phyloP scores from a whole-genome alignment of 2,113 vertebrate species.

The Percopsis transmontana region DNA sequence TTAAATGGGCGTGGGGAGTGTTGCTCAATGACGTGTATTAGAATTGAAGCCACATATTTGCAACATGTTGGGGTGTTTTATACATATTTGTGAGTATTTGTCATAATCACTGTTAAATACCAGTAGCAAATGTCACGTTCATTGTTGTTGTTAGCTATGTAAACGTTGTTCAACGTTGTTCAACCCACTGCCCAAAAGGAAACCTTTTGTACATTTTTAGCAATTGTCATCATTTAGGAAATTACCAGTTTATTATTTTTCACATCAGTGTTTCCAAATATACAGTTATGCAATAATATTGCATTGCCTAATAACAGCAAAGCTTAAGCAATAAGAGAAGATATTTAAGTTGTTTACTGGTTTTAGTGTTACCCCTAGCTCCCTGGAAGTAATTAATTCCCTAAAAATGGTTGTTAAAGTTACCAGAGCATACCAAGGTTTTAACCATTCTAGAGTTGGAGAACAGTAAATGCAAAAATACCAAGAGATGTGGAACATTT shows the following conservation, averaged over 20 bases:
- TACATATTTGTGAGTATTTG: too few species aligned
- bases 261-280: background rate
- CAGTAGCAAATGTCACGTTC: too few species aligned
- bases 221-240: background rate
- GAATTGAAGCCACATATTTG: too few species aligned
- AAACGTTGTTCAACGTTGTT: too few species aligned
- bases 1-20: too few species aligned
- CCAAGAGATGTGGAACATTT: constrained; percentile 40
- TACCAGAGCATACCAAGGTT: constrained; percentile 13
- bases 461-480: background rate
- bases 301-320: background rate
- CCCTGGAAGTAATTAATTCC: constrained; percentile 32
- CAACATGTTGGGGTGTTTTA: too few species aligned
- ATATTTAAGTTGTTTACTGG: constrained; percentile 3
- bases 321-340: background rate
- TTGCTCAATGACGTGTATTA: too few species aligned
- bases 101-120: too few species aligned
- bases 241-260: background rate
- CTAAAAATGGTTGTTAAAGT: constrained; percentile 32
- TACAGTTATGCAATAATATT: background rate
- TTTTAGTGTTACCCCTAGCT: constrained; percentile 2
- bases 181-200: too few species aligned
- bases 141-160: too few species aligned
- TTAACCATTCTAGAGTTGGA: constrained; percentile 5
- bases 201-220: background rate